These are phyloP conservation scores for Perdita meconis DNA, from an alignment of 2,888 invertebrate genomes.

Conservation along the genomic window DNA sequence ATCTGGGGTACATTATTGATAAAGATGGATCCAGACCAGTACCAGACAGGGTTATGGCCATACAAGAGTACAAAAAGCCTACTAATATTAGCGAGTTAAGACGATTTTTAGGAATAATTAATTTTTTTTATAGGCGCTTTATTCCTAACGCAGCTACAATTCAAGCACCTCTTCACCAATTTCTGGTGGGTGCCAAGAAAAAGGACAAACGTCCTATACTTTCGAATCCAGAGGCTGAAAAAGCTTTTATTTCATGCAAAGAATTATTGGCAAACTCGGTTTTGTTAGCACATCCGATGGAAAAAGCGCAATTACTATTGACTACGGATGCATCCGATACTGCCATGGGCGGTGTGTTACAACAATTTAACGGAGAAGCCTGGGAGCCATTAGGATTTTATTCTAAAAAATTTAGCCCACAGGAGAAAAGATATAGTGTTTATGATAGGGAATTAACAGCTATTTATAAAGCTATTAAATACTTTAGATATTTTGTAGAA, in stretches of 20 bases:
- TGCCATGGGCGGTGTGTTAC: neutral
- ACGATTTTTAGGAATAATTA: neutral
- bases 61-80: neutral
- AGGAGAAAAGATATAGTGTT: neutral
- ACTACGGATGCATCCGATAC: neutral
- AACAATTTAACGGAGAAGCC: neutral
- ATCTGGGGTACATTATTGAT: neutral
- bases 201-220: neutral
- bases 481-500: neutral
- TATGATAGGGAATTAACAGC: too few relatives aligned
- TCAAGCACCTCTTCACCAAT: neutral
- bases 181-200: neutral
- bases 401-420: neutral
- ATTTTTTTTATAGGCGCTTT: conserved; percentile 3
- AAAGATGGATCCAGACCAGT: neutral
- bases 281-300: neutral
- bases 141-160: neutral
- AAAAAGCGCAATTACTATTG: neutral
- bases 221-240: neutral
- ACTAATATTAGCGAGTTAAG: neutral
- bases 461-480: neutral
- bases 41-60: neutral
- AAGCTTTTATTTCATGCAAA: neutral
- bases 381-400: neutral
- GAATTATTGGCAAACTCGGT: neutral